phyloP scores from a whole-genome alignment of 2,888 invertebrate genomes.

The Nephrotoma flavescens region DNA sequence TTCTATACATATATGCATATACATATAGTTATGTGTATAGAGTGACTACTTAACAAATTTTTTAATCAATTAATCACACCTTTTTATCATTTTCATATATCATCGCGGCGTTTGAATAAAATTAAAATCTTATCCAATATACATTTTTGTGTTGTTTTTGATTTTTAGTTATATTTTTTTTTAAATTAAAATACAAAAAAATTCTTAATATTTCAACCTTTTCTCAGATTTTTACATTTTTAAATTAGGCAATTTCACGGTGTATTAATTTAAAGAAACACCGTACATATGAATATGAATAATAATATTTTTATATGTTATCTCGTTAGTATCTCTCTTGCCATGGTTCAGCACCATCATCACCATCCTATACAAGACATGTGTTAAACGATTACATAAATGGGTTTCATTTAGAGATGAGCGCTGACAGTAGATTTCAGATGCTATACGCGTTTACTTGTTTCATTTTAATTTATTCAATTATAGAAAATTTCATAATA shows the following conservation, averaged over 20 bases:
- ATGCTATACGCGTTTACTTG: neutral
- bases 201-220: neutral
- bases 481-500: neutral
- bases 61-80: neutral
- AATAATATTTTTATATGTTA: neutral
- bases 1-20: neutral
- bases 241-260: neutral
- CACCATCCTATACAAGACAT: neutral
- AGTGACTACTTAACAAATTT: neutral
- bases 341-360: neutral
- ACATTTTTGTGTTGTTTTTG: neutral
- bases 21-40: neutral
- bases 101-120: neutral
- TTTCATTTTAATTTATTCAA: neutral
- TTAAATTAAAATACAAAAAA: neutral
- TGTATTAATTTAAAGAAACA: neutral
- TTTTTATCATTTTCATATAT: neutral
- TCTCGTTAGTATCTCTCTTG: neutral
- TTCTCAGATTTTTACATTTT: neutral
- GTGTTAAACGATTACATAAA: neutral
- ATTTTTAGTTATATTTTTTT: neutral
- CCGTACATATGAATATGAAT: neutral
- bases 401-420: neutral
- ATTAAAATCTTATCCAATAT: neutral
- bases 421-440: neutral